Evolutionary conservation across 1,140 invertebrate genomes (phyloP).

Genomic region (Micrasema minimum): DNA sequence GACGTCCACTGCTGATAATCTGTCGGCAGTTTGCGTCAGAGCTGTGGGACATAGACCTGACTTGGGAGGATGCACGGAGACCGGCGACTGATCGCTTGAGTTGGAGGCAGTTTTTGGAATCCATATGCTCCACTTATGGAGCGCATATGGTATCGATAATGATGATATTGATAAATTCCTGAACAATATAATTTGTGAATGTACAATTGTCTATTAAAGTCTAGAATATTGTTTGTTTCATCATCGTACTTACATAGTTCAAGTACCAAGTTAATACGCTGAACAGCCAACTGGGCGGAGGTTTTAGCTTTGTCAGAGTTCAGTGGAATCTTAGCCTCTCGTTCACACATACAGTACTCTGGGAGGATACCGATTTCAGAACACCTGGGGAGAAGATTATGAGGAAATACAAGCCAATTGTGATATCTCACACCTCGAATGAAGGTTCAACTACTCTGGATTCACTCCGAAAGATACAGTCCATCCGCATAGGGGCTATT

Average conservation of each 20-base stretch:
- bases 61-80: too few relatives aligned
- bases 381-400: conserved; percentile 69
- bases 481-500: too few relatives aligned
- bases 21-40: too few relatives aligned
- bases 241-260: conserved; percentile 33
- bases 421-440: too few relatives aligned
- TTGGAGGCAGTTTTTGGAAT: neutral
- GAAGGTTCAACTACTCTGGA: too few relatives aligned
- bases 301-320: conserved; percentile 56
- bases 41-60: too few relatives aligned
- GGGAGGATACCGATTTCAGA: conserved; percentile 70
- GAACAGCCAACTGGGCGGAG: conserved; percentile 61
- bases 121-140: neutral
- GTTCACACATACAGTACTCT: conserved; percentile 77
- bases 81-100: too few relatives aligned
- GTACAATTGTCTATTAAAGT: neutral
- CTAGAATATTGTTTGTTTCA: neutral
- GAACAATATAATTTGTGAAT: neutral
- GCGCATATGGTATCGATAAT: neutral
- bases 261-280: conserved; percentile 67
- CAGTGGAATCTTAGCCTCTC: conserved; percentile 59
- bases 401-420: too few relatives aligned
- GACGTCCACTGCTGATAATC: too few relatives aligned
- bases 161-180: neutral
- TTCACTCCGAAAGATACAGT: too few relatives aligned